Evolutionary conservation across 1,140 invertebrate genomes (phyloP), one percentile per base, ranked within the genome.

Genomic region (Propsilocerus akamusi): DNA sequence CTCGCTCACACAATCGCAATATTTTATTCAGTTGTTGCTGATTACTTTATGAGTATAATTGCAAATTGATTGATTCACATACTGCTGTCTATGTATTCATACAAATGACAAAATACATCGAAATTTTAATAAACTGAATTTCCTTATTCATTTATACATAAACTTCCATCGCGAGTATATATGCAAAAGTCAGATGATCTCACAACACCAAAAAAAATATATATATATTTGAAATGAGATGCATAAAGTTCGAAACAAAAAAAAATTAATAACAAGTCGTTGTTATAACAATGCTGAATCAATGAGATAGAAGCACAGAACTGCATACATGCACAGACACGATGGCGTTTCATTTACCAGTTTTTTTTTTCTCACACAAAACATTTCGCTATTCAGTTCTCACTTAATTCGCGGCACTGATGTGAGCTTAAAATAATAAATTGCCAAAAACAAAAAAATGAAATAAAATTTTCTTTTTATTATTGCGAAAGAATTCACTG

Each of bases 301-400:
- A 30, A 41, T 8, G 17, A 20, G 17, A 41, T 41, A 20, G 14
- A 41, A 41, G n/a, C n/a, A n/a, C n/a, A n/a, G n/a, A 41, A 41
- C 14, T 41, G 34, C 34, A 41, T 41, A 41, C 34, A 41, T 41
- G 12, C 34, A 41, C 34, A 41, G 34, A 41, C 34, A 20, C 22
- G 34, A 41, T 41, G 34, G 34, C 34, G 34, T 41, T 41, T 41
- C 22, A 41, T 41, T 41, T 41, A n/a, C n/a, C 34, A 17, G 17
- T 14, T 20, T 14, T 20, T 41, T 20, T 20, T 41, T 41, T 41
- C 22, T 41, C 10, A n/a, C 28, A 2, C 10, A 30, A 2, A 3
- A 11, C 10, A 30, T 11, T 30, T 30, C n/a, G 6, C n/a, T 3
- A n/a, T 30, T 8, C 10, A n/a, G 28, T 11, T 30, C n/a, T 11